Evolutionary conservation across 2,888 invertebrate genomes (phyloP), one percentile per base, ranked within the genome.

Genomic region (Brachyopa scutellaris): DNA sequence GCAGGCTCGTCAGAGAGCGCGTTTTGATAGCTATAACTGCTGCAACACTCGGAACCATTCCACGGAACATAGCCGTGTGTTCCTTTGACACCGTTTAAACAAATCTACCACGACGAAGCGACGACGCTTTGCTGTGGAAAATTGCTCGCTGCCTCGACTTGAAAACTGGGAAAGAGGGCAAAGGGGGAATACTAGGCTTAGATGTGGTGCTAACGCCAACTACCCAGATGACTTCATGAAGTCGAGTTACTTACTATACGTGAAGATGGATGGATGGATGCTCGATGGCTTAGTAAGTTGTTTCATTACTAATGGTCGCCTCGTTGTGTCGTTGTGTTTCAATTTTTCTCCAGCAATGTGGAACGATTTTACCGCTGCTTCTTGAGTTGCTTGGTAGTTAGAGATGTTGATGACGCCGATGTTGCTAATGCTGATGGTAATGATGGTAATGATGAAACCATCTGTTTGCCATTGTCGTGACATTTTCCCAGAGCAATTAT

Each of bases 401-500:
- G 8, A 29, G 51, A 17, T 19, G 72, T n/a, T 53, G 38, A 51
- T 42, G 61, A 67, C 59, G 31, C 23, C 29, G 70, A 82, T 38
- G 59, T 17, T 59, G 61, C 59, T 82, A 51, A 61, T 55, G 66
- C 33, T 66, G 69, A 66, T 82, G 78, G 53, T 61, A 73, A 64
- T 78, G 70, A 45, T 83, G 83, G 42, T 70, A 67, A 79, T 78
- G 84, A 84, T 76, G 70, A 85, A 79, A 79, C 74, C 67, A 67
- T 73, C 74, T 61, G 61, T 67, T 79, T 40, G 73, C 61, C 59
- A 73, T 79, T 79, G 79, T 79, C 74, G 79, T 79, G 79, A 79
- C 79, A 79, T 79, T 79, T 79, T 79, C 79, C 79, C 79, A 79
- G 79, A 79, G 79, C 79, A 79, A 79, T 79, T 79, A 79, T 67